phyloP scores from a whole-genome alignment of 2,113 vertebrate genomes.

The Limanda limanda region DNA sequence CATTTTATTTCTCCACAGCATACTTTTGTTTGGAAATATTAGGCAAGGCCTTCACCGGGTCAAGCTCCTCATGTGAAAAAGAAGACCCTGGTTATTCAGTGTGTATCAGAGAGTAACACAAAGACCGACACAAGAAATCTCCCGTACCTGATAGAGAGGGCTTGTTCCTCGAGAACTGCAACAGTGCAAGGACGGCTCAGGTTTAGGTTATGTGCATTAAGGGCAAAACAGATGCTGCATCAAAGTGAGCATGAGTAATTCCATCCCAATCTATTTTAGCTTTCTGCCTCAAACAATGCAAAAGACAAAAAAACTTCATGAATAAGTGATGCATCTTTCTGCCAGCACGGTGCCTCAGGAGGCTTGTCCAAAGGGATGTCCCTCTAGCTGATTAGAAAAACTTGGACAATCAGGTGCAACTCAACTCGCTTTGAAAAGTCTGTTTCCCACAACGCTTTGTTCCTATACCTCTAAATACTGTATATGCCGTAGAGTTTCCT shows the following conservation, averaged over 20 bases:
- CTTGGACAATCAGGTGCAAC: slow-evolving; percentile 46
- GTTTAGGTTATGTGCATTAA: neutral
- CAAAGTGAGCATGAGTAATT: slow-evolving; percentile 2
- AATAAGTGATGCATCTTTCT: slow-evolving; percentile 42
- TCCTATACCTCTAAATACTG: slow-evolving; percentile 5
- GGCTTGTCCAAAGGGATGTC: slow-evolving; percentile 47
- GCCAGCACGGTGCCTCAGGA: slow-evolving; percentile 38
- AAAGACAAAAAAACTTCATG: slow-evolving; percentile 12
- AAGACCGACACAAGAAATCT: neutral
- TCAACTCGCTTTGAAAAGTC: slow-evolving; percentile 16
- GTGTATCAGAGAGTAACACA: neutral
- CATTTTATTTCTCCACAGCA: too few species aligned
- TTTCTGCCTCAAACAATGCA: slow-evolving; percentile 31
- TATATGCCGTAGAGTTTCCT: neutral
- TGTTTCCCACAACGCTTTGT: slow-evolving; percentile 38
- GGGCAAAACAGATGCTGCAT: neutral
- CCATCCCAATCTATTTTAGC: slow-evolving; percentile 38
- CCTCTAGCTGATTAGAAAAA: slow-evolving; percentile 56
- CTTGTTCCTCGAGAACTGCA: neutral
- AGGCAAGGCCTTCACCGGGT: too few species aligned
- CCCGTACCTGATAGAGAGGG: neutral
- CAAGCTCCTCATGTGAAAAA: too few species aligned
- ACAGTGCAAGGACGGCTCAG: neutral
- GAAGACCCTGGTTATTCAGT: too few species aligned
- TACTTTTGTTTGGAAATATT: too few species aligned